Evolutionary conservation across 2,888 invertebrate species (phyloP).

Genomic region (Chironomus riparius): DNA sequence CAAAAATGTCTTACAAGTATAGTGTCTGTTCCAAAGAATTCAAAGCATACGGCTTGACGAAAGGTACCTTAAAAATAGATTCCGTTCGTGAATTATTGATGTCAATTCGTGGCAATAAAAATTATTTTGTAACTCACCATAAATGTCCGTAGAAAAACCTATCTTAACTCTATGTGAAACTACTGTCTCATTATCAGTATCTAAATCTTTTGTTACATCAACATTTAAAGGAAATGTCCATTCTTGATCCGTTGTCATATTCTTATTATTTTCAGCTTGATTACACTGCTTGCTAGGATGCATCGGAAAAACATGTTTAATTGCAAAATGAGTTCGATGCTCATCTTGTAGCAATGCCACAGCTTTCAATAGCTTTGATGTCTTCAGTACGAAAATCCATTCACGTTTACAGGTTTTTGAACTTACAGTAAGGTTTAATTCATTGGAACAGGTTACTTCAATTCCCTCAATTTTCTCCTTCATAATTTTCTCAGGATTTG

Average conservation of each 20-base stretch:
- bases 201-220: background rate
- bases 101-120: background rate
- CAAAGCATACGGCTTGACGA: constrained; percentile 67
- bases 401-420: constrained; percentile 52
- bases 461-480: constrained; percentile 51
- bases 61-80: constrained; percentile 46
- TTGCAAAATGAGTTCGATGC: constrained; percentile 56
- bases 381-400: constrained; percentile 52
- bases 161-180: constrained; percentile 45
- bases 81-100: background rate
- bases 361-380: constrained; percentile 48
- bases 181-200: constrained; percentile 2
- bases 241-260: constrained; percentile 46
- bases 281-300: constrained; percentile 27
- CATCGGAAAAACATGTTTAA: constrained; percentile 45
- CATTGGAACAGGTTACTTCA: constrained; percentile 49
- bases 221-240: constrained; percentile 38
- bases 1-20: constrained; percentile 58
- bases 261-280: constrained; percentile 22
- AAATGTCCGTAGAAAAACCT: constrained; percentile 59
- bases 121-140: constrained; percentile 38
- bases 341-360: constrained; percentile 62
- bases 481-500: constrained; percentile 55
- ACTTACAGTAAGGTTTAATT: constrained; percentile 52
- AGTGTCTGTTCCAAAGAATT: constrained; percentile 54